A percentile compares a stretch with the other conserved stretches of the same genome.
Evolutionary conservation across 2,113 vertebrate species (phyloP).

Genomic region (Brevimyrus niger): DNA sequence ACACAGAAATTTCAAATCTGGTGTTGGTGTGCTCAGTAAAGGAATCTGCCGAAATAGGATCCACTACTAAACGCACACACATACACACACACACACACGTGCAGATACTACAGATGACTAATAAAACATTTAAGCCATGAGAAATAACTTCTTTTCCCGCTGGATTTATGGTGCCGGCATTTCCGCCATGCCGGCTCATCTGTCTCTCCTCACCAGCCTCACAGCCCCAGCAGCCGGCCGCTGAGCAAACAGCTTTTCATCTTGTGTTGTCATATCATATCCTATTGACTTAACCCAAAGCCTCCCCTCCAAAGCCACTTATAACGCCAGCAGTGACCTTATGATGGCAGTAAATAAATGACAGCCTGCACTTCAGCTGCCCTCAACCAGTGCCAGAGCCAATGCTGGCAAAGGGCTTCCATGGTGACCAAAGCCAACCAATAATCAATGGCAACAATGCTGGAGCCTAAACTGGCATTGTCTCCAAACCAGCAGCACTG

Average conservation of each 20-base stretch:
- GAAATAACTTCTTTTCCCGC: constrained; percentile 6
- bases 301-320: constrained; percentile 7
- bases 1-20: not conserved
- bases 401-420: not conserved
- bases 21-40: not conserved
- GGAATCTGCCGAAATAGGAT: not conserved
- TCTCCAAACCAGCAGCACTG: not conserved
- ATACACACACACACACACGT: not conserved
- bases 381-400: not conserved
- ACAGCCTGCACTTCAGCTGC: constrained; percentile 3
- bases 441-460: not conserved
- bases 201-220: not conserved
- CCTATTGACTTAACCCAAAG: constrained; percentile 24
- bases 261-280: constrained; percentile 17
- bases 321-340: constrained; percentile 11
- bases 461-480: not conserved
- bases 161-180: constrained; percentile 11
- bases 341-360: constrained; percentile 18
- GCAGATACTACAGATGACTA: not conserved
- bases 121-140: constrained; percentile 14
- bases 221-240: not conserved
- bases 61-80: not conserved
- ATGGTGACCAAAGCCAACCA: not conserved
- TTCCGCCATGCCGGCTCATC: not conserved
- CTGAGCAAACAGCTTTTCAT: constrained; percentile 19